Evolutionary conservation across 2,113 vertebrate species (phyloP), one percentile per base, ranked within the genome.

Genomic region (Myotis davidii): DNA sequence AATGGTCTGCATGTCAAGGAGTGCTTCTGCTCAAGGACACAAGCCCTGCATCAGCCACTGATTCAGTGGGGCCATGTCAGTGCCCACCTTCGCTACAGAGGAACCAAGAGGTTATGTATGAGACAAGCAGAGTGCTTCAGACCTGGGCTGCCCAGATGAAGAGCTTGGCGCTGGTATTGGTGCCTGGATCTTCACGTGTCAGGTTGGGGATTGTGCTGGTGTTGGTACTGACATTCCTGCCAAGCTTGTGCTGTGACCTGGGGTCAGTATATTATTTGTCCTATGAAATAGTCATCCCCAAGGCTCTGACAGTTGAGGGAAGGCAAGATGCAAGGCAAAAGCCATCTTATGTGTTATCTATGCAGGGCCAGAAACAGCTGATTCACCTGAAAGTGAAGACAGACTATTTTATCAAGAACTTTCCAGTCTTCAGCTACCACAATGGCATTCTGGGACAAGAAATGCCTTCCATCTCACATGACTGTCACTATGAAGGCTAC

Each of bases 401-500:
- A 76, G 85, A 79, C 45, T 89, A 97, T 6, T 23, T 94, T 70
- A 70, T 94, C n/a, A 87, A 25, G 23, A 86, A 85, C n/a, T 87
- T 98, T 21, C 97, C 97, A 0, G 9, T 98, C 59, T 92, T 97
- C 54, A 89, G 72, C 34, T 95, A 96, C 69, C 85, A 94, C 48
- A 3, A 0, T 0, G 94, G 94, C 25, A 27, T 59, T 9, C 52
- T 59, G 3, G 1, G 27, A 9, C 82, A 83, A 9, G 34, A 90
- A 1, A 69, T 5, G 45, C 89, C 95, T 21, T 74, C 6, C 0
- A 23, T 94, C 76, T 81, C 94, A 2, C 94, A 32, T 4, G 90
- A 87, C 73, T 98, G 98, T 86, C 97, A 97, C 90, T 97, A 96
- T 3, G 97, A 96, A 0, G 98, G 98, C 81, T 95, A 98, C 13